A percentile compares a stretch with the other conserved stretches of the same genome.
Evolutionary conservation across 2,113 vertebrate species (phyloP).

Genomic region (Telmatochromis sp.): DNA sequence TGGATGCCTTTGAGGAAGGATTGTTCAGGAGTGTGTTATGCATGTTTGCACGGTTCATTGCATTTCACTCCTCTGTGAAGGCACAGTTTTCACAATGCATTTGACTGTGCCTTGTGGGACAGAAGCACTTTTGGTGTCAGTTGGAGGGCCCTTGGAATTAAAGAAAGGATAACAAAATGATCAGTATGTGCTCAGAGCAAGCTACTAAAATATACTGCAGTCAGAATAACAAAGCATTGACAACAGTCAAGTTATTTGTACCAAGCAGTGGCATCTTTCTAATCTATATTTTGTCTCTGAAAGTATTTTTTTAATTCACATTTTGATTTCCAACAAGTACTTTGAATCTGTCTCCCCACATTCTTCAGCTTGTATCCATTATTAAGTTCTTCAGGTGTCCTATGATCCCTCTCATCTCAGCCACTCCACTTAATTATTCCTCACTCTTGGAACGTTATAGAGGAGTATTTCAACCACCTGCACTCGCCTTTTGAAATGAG

Average conservation of each 20-base stretch:
- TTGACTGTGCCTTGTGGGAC: not conserved
- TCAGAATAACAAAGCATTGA: not conserved
- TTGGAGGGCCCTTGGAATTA: not conserved
- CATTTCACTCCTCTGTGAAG: not conserved
- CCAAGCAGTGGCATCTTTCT: not conserved
- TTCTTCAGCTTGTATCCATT: not conserved
- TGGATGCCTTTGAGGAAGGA: not conserved
- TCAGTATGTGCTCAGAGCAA: not conserved
- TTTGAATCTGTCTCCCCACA: not conserved
- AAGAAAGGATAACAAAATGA: not conserved
- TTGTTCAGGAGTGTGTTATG: not conserved
- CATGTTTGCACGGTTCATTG: not conserved
- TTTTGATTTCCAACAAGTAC: not conserved
- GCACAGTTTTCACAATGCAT: not conserved
- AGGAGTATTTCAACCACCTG: not conserved
- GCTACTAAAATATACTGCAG: not conserved
- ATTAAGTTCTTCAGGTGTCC: not conserved
- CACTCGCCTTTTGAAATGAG: not conserved
- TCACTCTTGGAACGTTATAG: not conserved
- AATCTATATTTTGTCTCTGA: not conserved
- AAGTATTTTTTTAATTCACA: not conserved
- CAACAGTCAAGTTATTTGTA: not conserved
- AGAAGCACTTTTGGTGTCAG: not conserved
- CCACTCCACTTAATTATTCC: conserved; percentile 16
- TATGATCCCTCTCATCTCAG: conserved; percentile 1